These are phyloP conservation scores for Formica aserva DNA, from an alignment of 2,888 invertebrate species.

Conservation along the genomic window DNA sequence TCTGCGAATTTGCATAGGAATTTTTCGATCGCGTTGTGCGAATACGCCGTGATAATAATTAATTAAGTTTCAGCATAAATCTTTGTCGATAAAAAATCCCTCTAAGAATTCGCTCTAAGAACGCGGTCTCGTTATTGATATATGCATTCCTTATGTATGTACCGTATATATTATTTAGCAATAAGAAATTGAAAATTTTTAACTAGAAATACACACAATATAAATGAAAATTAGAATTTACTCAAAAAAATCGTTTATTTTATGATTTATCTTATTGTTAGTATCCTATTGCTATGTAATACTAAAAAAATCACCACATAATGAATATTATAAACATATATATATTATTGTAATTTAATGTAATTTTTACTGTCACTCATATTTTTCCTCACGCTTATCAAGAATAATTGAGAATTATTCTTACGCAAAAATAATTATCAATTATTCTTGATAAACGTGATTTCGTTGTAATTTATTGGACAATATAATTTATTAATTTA, in stretches of 20 bases:
- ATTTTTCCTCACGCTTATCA: background rate
- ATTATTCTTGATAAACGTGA: conserved; percentile 1
- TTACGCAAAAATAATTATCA: background rate
- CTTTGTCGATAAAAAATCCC: background rate
- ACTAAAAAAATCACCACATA: background rate
- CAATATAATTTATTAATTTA: background rate
- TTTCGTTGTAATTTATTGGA: background rate
- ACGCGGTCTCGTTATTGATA: background rate
- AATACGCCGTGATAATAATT: background rate
- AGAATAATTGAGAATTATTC: no score
- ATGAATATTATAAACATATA: background rate
- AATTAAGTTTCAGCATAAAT: background rate
- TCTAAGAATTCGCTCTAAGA: background rate
- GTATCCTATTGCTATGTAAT: background rate
- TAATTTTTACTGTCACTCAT: background rate
- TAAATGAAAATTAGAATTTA: background rate
- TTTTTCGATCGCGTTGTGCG: background rate
- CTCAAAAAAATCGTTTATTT: background rate
- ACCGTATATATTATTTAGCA: background rate
- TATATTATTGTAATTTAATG: background rate
- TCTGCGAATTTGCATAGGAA: conserved; percentile 2
- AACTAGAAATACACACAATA: background rate
- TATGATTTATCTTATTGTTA: background rate
- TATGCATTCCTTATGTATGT: background rate
- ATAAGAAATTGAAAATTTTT: no score